Conservation (phyloP, 2,113 vertebrate genomes). For the Catharus fuscescens region DNA sequence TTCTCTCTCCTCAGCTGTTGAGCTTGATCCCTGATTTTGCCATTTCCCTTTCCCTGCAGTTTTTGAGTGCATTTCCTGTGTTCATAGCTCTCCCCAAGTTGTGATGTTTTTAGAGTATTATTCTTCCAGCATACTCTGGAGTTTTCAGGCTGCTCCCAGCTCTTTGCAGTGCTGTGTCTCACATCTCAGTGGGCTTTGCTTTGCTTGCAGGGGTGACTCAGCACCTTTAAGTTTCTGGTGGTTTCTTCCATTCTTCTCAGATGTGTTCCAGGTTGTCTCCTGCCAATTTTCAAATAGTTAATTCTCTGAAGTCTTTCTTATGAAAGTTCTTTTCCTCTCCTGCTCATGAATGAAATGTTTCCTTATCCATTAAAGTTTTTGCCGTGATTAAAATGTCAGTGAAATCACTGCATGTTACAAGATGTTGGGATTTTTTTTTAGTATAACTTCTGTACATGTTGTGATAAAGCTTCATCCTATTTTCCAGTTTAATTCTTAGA, state of each 20-base stretch:
- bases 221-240: background rate
- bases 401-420: background rate
- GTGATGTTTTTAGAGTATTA: background rate
- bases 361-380: background rate
- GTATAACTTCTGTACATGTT: background rate
- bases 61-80: background rate
- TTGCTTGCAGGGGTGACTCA: background rate
- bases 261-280: background rate
- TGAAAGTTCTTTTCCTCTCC: background rate
- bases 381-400: background rate
- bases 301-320: background rate
- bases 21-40: fast-evolving
- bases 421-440: fast-evolving
- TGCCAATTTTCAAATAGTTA: background rate
- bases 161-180: background rate
- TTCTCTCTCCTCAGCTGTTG: background rate
- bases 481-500: background rate
- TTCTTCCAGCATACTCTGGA: background rate
- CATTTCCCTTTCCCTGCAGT: background rate
- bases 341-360: background rate
- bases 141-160: background rate
- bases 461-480: background rate
- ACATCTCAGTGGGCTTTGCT: fast-evolving
- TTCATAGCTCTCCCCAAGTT: background rate
- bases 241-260: background rate